Percentiles rank a stretch among this genome's conserved stretches.
Conservation (phyloP, 2,888 invertebrate genomes). For the Andrena haemorrhoa region DNA sequence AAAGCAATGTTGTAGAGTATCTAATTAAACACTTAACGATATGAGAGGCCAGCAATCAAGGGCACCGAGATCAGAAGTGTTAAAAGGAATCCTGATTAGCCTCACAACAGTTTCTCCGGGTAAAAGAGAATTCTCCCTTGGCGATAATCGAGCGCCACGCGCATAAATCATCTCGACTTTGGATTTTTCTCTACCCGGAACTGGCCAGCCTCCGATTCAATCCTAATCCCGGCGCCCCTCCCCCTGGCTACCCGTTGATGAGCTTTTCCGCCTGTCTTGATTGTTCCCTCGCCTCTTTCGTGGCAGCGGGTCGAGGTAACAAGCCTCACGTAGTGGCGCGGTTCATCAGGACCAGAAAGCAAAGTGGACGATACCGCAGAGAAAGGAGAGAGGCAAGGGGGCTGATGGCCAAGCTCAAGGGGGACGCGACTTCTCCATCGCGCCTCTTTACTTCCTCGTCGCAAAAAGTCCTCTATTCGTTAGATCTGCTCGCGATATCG, state of each 20-base stretch:
- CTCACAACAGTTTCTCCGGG: not conserved
- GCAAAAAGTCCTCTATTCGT: slow-evolving; percentile 82
- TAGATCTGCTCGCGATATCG: slow-evolving; percentile 82
- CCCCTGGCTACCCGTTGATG: slow-evolving; percentile 51
- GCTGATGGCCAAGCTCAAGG: slow-evolving; percentile 19
- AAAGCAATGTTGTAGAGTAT: too few species aligned
- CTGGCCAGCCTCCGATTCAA: slow-evolving; percentile 39
- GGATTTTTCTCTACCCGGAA: slow-evolving; percentile 20
- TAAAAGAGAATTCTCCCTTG: not conserved
- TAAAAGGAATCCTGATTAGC: not conserved
- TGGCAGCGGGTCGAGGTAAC: slow-evolving; percentile 55
- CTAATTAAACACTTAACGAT: not conserved
- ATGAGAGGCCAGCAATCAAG: not conserved
- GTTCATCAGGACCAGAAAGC: slow-evolving; percentile 67
- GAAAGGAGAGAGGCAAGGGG: slow-evolving; percentile 35
- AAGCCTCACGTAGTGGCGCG: slow-evolving; percentile 69
- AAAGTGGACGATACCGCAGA: slow-evolving; percentile 67
- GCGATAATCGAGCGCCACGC: slow-evolving; percentile 33
- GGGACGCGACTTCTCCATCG: slow-evolving; percentile 34
- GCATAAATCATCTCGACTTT: slow-evolving; percentile 44
- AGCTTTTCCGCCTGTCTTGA: slow-evolving; percentile 67
- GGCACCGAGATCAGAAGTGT: too few species aligned
- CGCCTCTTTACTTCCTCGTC: slow-evolving; percentile 41
- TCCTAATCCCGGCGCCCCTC: slow-evolving; percentile 42
- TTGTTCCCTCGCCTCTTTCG: slow-evolving; percentile 61